A percentile compares a stretch with the other conserved stretches of the same genome.
These are phyloP conservation scores for Gorsachius magnificus DNA, from an alignment of 2,797 vertebrate genomes.

Conservation along the genomic window DNA sequence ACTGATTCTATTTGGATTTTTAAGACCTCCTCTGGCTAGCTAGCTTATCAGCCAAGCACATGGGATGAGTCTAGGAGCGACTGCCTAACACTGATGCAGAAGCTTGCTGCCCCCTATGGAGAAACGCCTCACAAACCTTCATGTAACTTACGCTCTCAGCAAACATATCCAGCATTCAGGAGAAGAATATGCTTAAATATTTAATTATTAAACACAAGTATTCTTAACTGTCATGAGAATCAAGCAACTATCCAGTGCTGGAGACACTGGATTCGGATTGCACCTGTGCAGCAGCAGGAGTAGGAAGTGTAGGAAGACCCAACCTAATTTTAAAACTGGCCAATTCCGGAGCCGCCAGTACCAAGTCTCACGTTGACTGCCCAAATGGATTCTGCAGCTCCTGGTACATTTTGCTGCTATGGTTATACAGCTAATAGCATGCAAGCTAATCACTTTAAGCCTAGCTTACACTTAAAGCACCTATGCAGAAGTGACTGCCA, in stretches of 20 bases:
- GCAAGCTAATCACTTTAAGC: neutral
- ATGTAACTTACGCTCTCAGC: neutral
- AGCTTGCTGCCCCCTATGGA: constrained; percentile 57
- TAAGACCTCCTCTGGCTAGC: neutral
- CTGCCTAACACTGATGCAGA: neutral
- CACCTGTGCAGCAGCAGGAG: neutral
- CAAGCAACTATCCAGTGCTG: neutral
- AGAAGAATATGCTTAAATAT: neutral
- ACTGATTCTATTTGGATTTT: neutral
- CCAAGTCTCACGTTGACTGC: neutral
- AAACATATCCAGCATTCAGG: neutral
- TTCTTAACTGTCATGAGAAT: neutral
- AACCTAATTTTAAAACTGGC: neutral
- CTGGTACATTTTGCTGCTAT: neutral
- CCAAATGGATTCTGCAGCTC: neutral
- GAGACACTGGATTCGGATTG: neutral
- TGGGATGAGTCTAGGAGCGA: neutral
- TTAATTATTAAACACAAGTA: neutral
- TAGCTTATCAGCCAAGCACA: neutral
- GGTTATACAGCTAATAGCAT: neutral
- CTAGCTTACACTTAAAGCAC: neutral
- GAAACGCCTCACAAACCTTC: neutral
- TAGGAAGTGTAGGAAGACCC: neutral
- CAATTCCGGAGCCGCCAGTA: neutral
- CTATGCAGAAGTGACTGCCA: neutral